These are phyloP conservation scores for Mesembrinibis cayennensis DNA, from an alignment of 2,113 vertebrate genomes.

Conservation along the genomic window DNA sequence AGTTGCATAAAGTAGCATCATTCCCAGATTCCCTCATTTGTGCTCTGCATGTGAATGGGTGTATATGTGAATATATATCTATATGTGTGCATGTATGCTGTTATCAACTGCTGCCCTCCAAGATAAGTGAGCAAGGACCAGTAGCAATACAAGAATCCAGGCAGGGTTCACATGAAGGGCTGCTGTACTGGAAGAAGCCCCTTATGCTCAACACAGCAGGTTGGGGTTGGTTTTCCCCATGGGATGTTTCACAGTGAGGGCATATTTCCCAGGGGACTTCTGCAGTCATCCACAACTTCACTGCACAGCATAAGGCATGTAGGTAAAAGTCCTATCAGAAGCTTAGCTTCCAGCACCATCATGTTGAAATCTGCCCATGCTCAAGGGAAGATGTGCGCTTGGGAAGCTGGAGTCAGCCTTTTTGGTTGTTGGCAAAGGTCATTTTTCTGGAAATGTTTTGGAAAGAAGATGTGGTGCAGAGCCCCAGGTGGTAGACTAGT, in stretches of 20 bases:
- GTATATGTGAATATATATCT: background rate
- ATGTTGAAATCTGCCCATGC: background rate
- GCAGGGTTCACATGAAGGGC: background rate
- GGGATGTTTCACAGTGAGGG: background rate
- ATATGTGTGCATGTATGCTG: too few species aligned
- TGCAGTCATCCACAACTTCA: background rate
- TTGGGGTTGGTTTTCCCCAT: background rate
- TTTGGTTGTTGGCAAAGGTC: background rate
- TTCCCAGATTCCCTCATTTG: background rate
- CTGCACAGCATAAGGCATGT: background rate
- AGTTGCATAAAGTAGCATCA: background rate
- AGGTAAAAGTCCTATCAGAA: background rate
- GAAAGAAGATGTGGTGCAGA: background rate
- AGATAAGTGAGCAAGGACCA: background rate
- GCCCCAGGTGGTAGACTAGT: background rate
- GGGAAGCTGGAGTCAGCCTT: background rate
- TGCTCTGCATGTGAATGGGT: background rate
- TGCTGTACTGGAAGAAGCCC: background rate
- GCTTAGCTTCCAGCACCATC: background rate
- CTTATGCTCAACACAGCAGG: background rate
- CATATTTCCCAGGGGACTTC: background rate
- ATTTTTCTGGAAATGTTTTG: background rate
- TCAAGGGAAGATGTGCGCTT: background rate
- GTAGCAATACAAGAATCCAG: background rate
- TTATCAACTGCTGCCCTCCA: background rate